Conservation (phyloP, 2,797 vertebrate species). For the Phataginus tricuspis region DNA sequence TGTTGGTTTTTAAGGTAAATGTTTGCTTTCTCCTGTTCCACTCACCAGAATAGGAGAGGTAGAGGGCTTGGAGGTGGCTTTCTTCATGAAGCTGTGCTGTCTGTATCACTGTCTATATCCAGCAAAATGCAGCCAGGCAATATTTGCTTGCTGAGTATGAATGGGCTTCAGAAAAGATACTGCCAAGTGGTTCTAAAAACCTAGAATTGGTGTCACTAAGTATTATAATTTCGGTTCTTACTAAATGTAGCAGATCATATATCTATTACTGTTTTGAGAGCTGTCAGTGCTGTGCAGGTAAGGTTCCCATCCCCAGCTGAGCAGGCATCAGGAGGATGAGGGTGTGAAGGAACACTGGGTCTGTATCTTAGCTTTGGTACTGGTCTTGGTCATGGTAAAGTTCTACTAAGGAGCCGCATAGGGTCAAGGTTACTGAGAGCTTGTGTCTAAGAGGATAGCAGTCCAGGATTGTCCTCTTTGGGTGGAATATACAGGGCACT, state of each 20-base stretch:
- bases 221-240: constrained; percentile 89
- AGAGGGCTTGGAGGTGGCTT: not conserved
- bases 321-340: constrained; percentile 85
- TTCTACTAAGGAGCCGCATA: constrained; percentile 83
- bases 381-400: constrained; percentile 88
- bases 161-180: constrained; percentile 29
- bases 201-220: constrained; percentile 88
- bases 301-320: constrained; percentile 67
- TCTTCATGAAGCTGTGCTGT: constrained; percentile 91
- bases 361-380: constrained; percentile 92
- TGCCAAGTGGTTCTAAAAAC: constrained; percentile 86
- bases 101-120: constrained; percentile 90
- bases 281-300: constrained; percentile 82
- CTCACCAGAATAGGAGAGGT: constrained; percentile 33
- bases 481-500: constrained; percentile 89
- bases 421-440: constrained; percentile 59
- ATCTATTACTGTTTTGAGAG: constrained; percentile 92
- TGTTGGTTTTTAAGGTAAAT: constrained; percentile 42
- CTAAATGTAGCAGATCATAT: constrained; percentile 91
- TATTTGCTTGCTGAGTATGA: constrained; percentile 84
- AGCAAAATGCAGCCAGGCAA: constrained; percentile 79
- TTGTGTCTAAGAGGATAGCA: not conserved
- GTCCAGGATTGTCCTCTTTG: constrained; percentile 50
- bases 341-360: constrained; percentile 90
- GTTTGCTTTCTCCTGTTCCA: not conserved